Base-by-base conservation (phyloP, 2,888 invertebrate species). In the Liopterus haemorrhoidalis region DNA sequence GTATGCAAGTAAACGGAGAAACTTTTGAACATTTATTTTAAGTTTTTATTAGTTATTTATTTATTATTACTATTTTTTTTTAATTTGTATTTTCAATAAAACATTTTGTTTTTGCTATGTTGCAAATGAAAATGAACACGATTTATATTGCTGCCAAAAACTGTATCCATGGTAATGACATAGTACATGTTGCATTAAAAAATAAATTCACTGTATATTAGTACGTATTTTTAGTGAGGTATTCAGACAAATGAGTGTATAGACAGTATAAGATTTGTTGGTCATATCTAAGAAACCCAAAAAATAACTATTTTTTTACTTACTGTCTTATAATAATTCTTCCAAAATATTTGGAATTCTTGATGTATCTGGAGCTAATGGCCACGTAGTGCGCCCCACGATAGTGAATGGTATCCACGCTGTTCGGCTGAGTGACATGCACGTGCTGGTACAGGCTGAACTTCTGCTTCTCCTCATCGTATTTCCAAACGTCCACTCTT, bases 321-420 rank as follows among this genome's bases (percentile, higher is more conserved):
- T 55, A 66, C 66, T 57, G 58, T 50, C 54, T 54, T 14, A 67
- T 61, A 14, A 59, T 54, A n/a, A 67, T 52, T 41, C 54, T 51
- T 11, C 66, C 65, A 27, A 59, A 49, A 48, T 63, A 57, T 30
- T 61, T 55, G 0, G 62, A 57, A 41, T 62, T 55, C 30, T 57
- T 51, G 30, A 59, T 40, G 48, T 60, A 58, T 12, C 62, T 59
- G 15, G 61, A 64, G 5, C 61, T 61, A 15, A 67, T 56, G 3
- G 64, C 64, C 35, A 67, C 49, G 49, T 61, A 66, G 38, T 57
- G 49, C n/a, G 50, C 38, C 9, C 52, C 51, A 9, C 58, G 53
- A 39, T 60, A 57, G 6, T 50, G 36, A 21, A 59, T 55, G 2
- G 59, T 46, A 5, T 63, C 53, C 35, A 66, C 38, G 43, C 59